phyloP scores from a whole-genome alignment of 2,113 vertebrate genomes.

The Serilophus lunatus region DNA sequence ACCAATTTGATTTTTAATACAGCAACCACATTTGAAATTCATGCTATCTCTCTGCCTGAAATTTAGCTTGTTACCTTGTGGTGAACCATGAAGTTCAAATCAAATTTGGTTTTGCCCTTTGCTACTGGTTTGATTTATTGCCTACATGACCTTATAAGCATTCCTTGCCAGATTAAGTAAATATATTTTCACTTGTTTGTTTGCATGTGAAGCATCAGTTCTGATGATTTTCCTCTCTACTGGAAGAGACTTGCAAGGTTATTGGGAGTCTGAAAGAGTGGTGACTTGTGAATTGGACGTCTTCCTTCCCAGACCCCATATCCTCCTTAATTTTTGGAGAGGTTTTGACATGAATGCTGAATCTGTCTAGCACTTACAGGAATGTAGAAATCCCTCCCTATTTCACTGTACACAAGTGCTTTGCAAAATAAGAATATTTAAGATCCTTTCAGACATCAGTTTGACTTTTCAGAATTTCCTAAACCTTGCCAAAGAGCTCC shows the following conservation, averaged over 20 bases:
- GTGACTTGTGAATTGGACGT: background rate
- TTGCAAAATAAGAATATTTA: background rate
- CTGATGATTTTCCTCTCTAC: background rate
- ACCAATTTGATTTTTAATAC: background rate
- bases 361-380: background rate
- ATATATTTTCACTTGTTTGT: constrained; percentile 2
- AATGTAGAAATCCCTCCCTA: background rate
- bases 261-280: background rate
- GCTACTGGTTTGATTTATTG: constrained; percentile 13
- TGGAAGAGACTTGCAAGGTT: background rate
- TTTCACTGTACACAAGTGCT: background rate
- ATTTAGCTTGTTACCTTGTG: constrained; percentile 9
- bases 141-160: constrained; percentile 14
- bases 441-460: background rate
- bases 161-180: background rate
- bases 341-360: background rate
- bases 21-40: background rate
- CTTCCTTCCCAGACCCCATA: background rate
- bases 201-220: background rate
- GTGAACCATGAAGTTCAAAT: background rate
- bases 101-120: constrained; percentile 15
- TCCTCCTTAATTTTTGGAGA: background rate
- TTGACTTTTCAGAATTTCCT: background rate
- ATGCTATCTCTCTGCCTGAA: background rate
- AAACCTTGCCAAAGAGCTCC: background rate